Base-by-base conservation (phyloP, 2,113 vertebrate genomes). In the Canis aureus region DNA sequence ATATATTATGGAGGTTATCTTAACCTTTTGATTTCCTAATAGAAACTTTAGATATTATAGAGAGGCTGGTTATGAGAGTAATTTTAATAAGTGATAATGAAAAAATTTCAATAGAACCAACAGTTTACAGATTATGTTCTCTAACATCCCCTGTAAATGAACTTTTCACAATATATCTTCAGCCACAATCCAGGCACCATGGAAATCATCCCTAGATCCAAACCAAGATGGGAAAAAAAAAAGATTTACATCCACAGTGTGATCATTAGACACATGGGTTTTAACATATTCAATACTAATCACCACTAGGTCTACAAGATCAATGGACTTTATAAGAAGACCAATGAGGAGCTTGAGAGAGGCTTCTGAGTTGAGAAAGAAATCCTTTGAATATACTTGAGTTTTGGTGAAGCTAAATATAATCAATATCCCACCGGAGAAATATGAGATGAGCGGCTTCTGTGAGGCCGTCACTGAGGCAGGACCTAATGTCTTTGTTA, bases 1-100 rank as follows among this genome's bases (percentile, higher is more conserved):
- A 93, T 8, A 51, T 13, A 3, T 16, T 57, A 43, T 73, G 9
- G 35, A 86, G 11, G 2, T 95, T 84, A 62, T 89, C 91, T 88
- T 81, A 92, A 79, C 78, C 6, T 83, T 94, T 96, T 64, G 55
- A 67, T 94, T 97, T 95, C 38, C 32, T 55, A 11, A 89, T n/a
- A 86, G 64, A 93, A 95, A 86, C 1, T 74, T 79, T 74, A 59
- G 2, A 49, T 91, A 74, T 23, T 76, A 79, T 51, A 19, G 38
- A 80, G 0, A 74, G 11, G 49, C 5, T 83, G 71, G 81, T 84
- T 87, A 51, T 81, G 27, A 96, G 7, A 55, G 15, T 60, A 74
- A 78, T 55, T 27, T 59, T 15, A 69, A 29, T 97, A 69, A 81
- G 51, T 32, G 43, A 49, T 60, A 93, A 89, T 22, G 12, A 32